A percentile compares a stretch with the other conserved stretches of the same genome.
Evolutionary conservation across 1,140 invertebrate genomes (phyloP).

Genomic region (Drosophila varians): DNA sequence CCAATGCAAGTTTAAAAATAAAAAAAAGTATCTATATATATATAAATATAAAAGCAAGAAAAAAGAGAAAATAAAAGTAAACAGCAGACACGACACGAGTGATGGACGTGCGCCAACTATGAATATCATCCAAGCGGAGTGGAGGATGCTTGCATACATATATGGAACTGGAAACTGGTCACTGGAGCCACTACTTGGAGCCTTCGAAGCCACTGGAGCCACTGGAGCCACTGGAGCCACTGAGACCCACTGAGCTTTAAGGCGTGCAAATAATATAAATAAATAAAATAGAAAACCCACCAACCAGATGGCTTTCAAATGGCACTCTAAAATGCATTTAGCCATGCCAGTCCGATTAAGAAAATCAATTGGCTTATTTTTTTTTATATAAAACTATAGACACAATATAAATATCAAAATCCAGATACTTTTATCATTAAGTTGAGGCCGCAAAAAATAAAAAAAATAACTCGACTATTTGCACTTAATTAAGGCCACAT

Average conservation of each 20-base stretch:
- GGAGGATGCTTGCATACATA: conserved; percentile 15
- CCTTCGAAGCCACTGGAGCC: neutral
- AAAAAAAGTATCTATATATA: neutral
- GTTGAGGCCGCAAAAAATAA: conserved; percentile 26
- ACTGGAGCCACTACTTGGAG: neutral
- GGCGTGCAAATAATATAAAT: conserved; percentile 26
- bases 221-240: conserved; percentile 10
- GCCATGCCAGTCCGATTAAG: neutral
- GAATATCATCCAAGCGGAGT: conserved; percentile 36
- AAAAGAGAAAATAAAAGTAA: conserved; percentile 33
- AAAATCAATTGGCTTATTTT: neutral
- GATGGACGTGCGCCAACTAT: conserved; percentile 44
- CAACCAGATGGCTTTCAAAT: conserved; percentile 2
- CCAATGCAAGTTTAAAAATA: neutral
- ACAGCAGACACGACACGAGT: conserved; percentile 9
- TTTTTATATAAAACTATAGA: neutral
- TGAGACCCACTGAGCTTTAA: conserved; percentile 57
- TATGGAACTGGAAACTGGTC: conserved; percentile 18
- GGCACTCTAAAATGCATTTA: neutral
- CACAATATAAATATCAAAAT: too few relatives aligned
- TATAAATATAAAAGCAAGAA: neutral
- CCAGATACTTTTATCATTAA: conserved; percentile 2
- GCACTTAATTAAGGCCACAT: conserved; percentile 23
- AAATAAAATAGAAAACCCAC: conserved; percentile 7
- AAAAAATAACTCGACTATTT: neutral